Base-by-base conservation (phyloP, 1,140 invertebrate species). In the Dendroctonus ponderosae region DNA sequence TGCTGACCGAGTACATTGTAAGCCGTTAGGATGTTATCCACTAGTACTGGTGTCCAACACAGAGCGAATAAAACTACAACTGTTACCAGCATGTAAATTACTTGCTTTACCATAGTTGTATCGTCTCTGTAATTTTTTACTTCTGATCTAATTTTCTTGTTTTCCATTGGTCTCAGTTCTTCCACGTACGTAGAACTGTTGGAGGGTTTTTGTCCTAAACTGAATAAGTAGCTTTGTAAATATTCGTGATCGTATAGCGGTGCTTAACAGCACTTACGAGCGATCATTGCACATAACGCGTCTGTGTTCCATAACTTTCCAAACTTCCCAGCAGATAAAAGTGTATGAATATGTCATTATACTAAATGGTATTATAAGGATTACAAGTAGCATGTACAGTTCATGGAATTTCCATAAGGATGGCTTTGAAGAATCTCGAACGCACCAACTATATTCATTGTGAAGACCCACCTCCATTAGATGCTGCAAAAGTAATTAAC, bases 41-140 rank as follows among this genome's bases (percentile, higher is more conserved):
- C 82, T n/a, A 89, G 75, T 66, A 87, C 78, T 3, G 88, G 88
- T 65, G 82, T 81, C 87, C 87, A 90, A 71, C 88, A 89, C 39
- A 89, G 75, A 3, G 85, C 82, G 76, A 89, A 90, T 5, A 90
- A 76, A 9, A 87, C 80, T 11, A 89, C 86, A 5, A 90, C 87
- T 3, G 85, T 85, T 0, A 89, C 85, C 48, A 89, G 74, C 88
- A 90, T 90, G 71, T 86, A 87, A 66, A 89, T 86, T 4, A 90
- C 87, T 86, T 89, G 76, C 56, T 67, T 75, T 39, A 68, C 74
- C 67, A 73, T 75, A 43, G 69, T 71, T n/a, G 60, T 74, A 66
- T 75, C 76, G 60, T 79, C 76, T 40, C 82, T 57, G 49, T 15
- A 54, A 52, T 69, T 60, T 42, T 62, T 72, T 9, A 62, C 50